phyloP scores from a whole-genome alignment of 64 coral and sea anemone genomes.

The Stichodactyla mertensii region DNA sequence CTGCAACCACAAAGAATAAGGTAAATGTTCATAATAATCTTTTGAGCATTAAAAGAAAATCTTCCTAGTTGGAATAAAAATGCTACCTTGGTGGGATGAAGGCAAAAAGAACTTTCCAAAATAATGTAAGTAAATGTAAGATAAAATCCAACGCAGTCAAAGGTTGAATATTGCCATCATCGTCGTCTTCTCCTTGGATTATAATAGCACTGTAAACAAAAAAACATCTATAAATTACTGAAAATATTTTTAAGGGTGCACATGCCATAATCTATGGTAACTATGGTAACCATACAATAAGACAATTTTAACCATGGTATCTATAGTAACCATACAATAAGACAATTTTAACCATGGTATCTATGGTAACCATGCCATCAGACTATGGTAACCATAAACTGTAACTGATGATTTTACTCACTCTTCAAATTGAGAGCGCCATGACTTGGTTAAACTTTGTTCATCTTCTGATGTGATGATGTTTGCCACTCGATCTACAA shows the following conservation, averaged over 20 bases:
- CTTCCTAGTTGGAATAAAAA: background rate
- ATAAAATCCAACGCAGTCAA: slow-evolving; percentile 59
- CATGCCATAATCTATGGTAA: background rate
- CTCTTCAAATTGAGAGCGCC: slow-evolving; percentile 91
- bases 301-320: too few species aligned
- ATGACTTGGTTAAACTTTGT: slow-evolving; percentile 69
- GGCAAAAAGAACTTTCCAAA: slow-evolving; percentile 94
- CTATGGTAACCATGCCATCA: background rate
- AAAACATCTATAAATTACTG: background rate
- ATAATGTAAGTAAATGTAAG: slow-evolving; percentile 79
- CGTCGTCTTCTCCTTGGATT: slow-evolving; percentile 74
- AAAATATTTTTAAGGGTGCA: background rate
- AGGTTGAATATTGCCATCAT: slow-evolving; percentile 46
- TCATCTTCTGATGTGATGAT: slow-evolving; percentile 88
- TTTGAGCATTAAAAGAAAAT: too few species aligned
- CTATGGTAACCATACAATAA: too few species aligned
- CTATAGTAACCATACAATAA: too few species aligned
- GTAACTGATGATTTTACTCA: slow-evolving; percentile 19
- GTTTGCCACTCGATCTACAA: slow-evolving; percentile 82
- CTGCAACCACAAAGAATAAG: slow-evolving; percentile 7
- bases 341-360: too few species aligned
- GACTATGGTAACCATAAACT: background rate
- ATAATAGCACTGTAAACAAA: slow-evolving; percentile 54
- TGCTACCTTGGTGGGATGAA: slow-evolving; percentile 85
- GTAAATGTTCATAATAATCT: too few species aligned